Conservation (phyloP, 2,888 invertebrate species). For the Torymus auratus region DNA sequence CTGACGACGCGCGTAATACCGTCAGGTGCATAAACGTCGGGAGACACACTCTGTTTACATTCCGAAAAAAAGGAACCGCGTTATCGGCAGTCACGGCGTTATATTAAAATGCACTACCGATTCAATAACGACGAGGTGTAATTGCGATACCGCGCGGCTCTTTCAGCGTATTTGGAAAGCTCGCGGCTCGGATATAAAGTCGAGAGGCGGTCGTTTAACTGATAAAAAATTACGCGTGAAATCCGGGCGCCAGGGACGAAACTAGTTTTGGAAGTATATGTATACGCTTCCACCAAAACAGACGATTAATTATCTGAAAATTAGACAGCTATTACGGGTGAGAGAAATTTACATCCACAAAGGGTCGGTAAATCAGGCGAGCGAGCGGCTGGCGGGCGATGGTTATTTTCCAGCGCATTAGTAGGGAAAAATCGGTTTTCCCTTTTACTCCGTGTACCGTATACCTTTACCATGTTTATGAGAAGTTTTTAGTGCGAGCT, state of each 20-base stretch:
- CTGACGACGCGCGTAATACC: too few species aligned
- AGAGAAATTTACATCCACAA: constrained; percentile 37
- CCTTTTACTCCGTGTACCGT: neutral
- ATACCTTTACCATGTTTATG: too few species aligned
- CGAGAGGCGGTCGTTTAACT: neutral
- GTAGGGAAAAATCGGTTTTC: constrained; percentile 13
- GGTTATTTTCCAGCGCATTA: constrained; percentile 15
- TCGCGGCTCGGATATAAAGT: neutral
- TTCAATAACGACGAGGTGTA: too few species aligned
- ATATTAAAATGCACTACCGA: too few species aligned
- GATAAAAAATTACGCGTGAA: constrained; percentile 46
- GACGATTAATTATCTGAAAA: constrained; percentile 51
- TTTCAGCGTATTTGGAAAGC: too few species aligned
- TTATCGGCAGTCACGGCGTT: too few species aligned
- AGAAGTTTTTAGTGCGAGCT: too few species aligned
- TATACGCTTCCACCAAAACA: constrained; percentile 22
- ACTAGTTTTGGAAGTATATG: constrained; percentile 15
- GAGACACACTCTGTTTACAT: too few species aligned
- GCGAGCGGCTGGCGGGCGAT: neutral
- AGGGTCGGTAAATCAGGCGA: constrained; percentile 36
- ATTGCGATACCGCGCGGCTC: too few species aligned
- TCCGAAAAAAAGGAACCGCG: too few species aligned
- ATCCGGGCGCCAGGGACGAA: constrained; percentile 18
- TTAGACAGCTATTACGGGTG: constrained; percentile 23
- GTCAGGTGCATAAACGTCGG: too few species aligned